phyloP scores from a whole-genome alignment of 1,140 invertebrate genomes.

The Drosophila sechellia region DNA sequence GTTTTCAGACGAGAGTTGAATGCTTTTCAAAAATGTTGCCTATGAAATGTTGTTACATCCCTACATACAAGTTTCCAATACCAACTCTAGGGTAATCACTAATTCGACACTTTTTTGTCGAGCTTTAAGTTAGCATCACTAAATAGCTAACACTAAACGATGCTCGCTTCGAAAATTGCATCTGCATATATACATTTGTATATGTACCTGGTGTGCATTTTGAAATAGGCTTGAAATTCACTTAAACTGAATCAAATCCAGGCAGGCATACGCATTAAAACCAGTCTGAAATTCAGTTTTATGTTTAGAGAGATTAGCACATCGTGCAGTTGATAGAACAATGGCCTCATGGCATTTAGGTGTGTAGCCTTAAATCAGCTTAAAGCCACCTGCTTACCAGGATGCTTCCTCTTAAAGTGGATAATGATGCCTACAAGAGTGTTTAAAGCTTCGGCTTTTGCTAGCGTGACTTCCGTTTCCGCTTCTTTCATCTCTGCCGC shows the following conservation, averaged over 20 bases:
- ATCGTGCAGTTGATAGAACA: neutral
- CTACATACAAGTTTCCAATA: too few relatives aligned
- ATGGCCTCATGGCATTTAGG: neutral
- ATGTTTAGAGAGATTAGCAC: neutral
- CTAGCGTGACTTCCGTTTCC: neutral
- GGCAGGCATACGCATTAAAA: neutral
- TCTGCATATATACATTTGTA: neutral
- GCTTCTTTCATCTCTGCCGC: neutral
- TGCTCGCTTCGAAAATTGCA: neutral
- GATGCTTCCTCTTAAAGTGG: neutral
- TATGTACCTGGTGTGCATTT: neutral
- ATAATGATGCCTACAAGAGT: neutral
- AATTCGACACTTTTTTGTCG: neutral
- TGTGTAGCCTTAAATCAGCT: neutral
- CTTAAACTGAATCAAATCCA: neutral
- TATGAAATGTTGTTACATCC: neutral
- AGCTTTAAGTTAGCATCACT: neutral
- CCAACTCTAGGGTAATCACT: neutral
- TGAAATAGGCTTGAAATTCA: neutral
- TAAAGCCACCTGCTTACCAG: neutral
- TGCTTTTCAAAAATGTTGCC: neutral
- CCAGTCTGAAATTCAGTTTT: neutral
- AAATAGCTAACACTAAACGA: slow-evolving; percentile 1
- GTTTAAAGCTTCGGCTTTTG: slow-evolving; percentile 6
- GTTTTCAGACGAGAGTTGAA: neutral